Evolutionary conservation across 2,888 invertebrate species (phyloP).

Genomic region (Mimas tiliae): DNA sequence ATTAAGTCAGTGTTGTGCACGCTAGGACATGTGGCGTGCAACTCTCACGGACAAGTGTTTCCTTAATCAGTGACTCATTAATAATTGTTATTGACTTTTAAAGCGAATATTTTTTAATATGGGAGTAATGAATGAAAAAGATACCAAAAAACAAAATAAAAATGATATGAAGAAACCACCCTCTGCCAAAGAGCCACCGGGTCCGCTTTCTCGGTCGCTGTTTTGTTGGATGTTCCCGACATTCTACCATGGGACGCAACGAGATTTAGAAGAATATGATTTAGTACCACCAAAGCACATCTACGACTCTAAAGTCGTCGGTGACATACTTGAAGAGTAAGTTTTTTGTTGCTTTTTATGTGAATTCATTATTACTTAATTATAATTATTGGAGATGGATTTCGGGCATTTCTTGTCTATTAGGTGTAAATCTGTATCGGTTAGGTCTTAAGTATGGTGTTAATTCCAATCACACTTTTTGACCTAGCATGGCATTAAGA

Average conservation of each 20-base stretch:
- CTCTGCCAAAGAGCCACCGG: conserved; percentile 57
- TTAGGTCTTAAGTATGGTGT: too few species aligned
- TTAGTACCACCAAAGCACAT: conserved; percentile 88
- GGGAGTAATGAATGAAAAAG: conserved; percentile 40
- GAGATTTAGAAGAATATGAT: conserved; percentile 89
- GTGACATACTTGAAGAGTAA: conserved; percentile 88
- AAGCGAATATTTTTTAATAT: conserved; percentile 35
- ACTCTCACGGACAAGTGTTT: conserved; percentile 14
- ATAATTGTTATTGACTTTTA: conserved; percentile 4
- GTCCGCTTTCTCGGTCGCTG: conserved; percentile 84
- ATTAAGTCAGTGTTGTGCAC: conserved; percentile 33
- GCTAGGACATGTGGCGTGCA: conserved; percentile 28
- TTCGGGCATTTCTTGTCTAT: too few species aligned
- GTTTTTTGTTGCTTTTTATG: conserved; percentile 39
- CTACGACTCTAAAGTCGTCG: conserved; percentile 89
- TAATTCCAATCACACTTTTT: too few species aligned
- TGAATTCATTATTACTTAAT: not conserved
- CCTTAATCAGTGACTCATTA: conserved; percentile 9
- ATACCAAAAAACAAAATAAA: conserved; percentile 40
- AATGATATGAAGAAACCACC: conserved; percentile 37
- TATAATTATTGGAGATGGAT: too few species aligned
- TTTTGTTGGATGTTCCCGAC: conserved; percentile 91
- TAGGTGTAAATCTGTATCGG: too few species aligned
- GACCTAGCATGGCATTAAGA: too few species aligned
- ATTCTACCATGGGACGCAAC: conserved; percentile 89